A percentile compares a stretch with the other conserved stretches of the same genome.
Conservation (phyloP, 1,140 invertebrate species). For the Philaenus spumarius region DNA sequence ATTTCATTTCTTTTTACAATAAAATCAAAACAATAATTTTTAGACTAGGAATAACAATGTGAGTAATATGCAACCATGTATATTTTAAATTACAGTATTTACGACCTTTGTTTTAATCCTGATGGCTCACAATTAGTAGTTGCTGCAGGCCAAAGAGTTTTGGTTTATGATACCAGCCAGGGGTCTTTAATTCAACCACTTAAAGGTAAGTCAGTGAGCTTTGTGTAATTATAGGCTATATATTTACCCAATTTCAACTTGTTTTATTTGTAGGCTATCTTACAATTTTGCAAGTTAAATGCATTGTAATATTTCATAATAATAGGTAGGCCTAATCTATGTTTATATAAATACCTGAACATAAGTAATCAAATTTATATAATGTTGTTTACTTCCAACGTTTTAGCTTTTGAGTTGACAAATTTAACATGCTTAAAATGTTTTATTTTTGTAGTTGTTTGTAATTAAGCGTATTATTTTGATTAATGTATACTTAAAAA, state of each 20-base stretch:
- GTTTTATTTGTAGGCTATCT: too few relatives aligned
- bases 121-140: constrained; percentile 91
- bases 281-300: too few relatives aligned
- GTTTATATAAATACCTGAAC: neutral
- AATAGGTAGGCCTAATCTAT: neutral
- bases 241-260: too few relatives aligned
- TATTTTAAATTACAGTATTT: constrained; percentile 59
- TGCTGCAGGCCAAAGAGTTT: constrained; percentile 83
- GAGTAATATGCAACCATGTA: neutral
- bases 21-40: neutral
- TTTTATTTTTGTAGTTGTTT: too few relatives aligned
- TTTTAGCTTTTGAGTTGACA: too few relatives aligned
- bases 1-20: neutral
- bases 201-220: constrained; percentile 70
- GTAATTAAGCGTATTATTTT: too few relatives aligned
- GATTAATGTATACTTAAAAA: too few relatives aligned
- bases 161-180: constrained; percentile 91
- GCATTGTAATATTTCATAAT: neutral
- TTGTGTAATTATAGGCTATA: too few relatives aligned
- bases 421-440: too few relatives aligned
- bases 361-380: too few relatives aligned
- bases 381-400: too few relatives aligned
- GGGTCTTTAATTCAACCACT: constrained; percentile 86
- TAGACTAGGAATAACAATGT: neutral
- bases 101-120: constrained; percentile 91